Evolutionary conservation across 1,140 invertebrate species (phyloP), one percentile per base, ranked within the genome.

Genomic region (Popillia japonica): DNA sequence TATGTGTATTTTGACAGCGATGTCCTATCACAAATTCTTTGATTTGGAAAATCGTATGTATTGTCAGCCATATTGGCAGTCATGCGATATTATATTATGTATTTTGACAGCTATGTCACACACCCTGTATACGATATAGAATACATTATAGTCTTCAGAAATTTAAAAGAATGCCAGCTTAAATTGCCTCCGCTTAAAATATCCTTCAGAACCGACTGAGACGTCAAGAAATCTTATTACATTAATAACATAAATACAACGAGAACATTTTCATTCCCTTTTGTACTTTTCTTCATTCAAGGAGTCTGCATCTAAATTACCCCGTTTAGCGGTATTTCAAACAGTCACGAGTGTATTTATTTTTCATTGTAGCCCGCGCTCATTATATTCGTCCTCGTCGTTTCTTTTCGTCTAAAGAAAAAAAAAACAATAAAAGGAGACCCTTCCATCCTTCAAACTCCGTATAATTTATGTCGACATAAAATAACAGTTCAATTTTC

Each of bases 161-260:
- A 34, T 34, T 34, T 2, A 34, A 34, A 34, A 34, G 4, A 34
- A 34, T 34, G 4, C 3, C 48, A n/a, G n/a, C 17, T 55, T 55
- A n/a, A 14, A 55, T 55, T 14, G 4, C 48, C 14, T 55, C 17
- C 11, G 48, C 4, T 55, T 55, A 55, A 55, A 55, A 14, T n/a
- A 17, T 55, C 48, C 48, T 14, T 14, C 11, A 55, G 17, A 55
- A 55, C 27, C 27, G 27, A 34, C 27, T 34, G 27, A 34, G 27
- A 55, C 48, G 48, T 55, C 48, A n/a, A n/a, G 48, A n/a, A 55
- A 55, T 55, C 48, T 85, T 84, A 85, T 83, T 85, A 83, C 82
- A 84, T 85, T 85, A 84, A 85, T 85, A 82, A 85, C 83, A 83
- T 84, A 84, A 85, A 85, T 85, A 85, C 83, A 83, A 83, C 79